A percentile compares a stretch with the other conserved stretches of the same genome.
Conservation (phyloP, 2,113 vertebrate genomes). For the Toxostoma redivivum region DNA sequence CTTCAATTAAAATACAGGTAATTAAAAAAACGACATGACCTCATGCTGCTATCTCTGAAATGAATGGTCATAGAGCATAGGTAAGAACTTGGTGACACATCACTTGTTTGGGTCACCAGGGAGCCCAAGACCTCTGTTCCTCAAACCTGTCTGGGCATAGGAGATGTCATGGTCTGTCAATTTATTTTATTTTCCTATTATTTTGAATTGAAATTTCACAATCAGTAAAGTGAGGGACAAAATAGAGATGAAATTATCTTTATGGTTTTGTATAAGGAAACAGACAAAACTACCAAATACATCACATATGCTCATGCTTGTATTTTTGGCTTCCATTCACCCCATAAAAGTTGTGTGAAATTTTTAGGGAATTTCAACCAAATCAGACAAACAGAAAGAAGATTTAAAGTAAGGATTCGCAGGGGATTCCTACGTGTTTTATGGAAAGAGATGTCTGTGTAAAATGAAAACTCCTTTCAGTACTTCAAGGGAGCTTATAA, state of each 20-base stretch:
- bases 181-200: neutral
- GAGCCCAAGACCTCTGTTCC: neutral
- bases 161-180: neutral
- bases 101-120: neutral
- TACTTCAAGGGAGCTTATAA: neutral
- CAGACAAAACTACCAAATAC: neutral
- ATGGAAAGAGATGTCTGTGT: neutral
- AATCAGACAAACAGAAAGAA: neutral
- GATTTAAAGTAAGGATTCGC: neutral
- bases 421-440: neutral
- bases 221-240: neutral
- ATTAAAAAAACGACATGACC: neutral
- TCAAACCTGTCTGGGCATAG: neutral
- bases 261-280: neutral
- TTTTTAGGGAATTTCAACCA: neutral
- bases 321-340: neutral
- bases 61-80: neutral
- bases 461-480: neutral
- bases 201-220: neutral
- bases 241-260: neutral
- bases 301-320: rapidly evolving
- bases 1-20: neutral
- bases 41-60: neutral
- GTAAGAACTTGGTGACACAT: neutral
- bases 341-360: neutral